These are phyloP conservation scores for Heliconius cydno DNA, from an alignment of 2,888 invertebrate species.

Conservation along the genomic window DNA sequence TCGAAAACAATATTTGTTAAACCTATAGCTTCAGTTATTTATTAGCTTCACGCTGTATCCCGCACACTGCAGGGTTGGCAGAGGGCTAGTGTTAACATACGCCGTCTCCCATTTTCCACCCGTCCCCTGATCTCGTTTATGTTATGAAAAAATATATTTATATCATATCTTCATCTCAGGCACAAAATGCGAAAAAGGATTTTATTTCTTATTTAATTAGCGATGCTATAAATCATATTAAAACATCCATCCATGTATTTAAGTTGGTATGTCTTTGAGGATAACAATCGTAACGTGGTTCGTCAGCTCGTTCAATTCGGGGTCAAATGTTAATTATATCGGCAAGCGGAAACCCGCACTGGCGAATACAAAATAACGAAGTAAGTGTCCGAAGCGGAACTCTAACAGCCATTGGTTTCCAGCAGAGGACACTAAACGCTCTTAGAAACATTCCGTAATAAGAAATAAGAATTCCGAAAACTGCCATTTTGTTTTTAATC, in stretches of 20 bases:
- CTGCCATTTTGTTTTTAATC: neutral
- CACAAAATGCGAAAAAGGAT: neutral
- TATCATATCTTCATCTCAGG: neutral
- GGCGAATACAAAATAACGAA: conserved; percentile 75
- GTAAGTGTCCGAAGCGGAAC: conserved; percentile 67
- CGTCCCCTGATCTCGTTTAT: no score
- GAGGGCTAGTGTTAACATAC: no score
- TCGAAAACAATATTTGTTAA: neutral
- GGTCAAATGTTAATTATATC: conserved; percentile 79
- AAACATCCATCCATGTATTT: neutral
- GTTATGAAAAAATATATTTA: no score
- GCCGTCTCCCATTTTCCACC: no score
- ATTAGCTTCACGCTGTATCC: no score
- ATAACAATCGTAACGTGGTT: conserved; percentile 50
- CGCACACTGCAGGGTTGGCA: no score
- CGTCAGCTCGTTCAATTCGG: conserved; percentile 60
- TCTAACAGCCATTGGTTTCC: conserved; percentile 52
- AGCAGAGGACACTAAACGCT: conserved; percentile 58
- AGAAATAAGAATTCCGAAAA: neutral
- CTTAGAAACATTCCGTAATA: neutral
- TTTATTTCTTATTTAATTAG: neutral
- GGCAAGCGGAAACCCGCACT: conserved; percentile 76
- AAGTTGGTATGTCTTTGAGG: conserved; percentile 44
- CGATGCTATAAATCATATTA: neutral
- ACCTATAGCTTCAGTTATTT: neutral